Percentiles rank a stretch among this genome's conserved stretches.
Conservation (phyloP, 2,797 vertebrate genomes). For the Urophycis tenuis region DNA sequence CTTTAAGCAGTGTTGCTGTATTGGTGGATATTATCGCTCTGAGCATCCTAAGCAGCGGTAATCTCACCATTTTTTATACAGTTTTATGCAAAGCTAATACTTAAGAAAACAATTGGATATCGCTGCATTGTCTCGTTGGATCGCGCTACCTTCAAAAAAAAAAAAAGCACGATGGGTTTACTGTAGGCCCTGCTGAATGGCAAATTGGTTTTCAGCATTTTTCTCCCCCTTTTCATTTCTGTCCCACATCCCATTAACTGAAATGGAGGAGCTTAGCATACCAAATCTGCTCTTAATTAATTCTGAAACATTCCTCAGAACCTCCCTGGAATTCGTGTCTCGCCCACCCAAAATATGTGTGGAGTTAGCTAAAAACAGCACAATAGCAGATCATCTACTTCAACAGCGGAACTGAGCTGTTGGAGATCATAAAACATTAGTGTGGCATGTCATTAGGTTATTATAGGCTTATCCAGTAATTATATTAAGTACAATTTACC, state of each 20-base stretch:
- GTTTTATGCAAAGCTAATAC: constrained; percentile 14
- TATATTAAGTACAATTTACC: constrained; percentile 54
- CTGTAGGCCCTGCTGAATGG: constrained; percentile 44
- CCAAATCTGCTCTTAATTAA: constrained; percentile 67
- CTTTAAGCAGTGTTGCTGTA: neutral
- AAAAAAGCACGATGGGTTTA: constrained; percentile 22
- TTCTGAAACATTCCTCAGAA: constrained; percentile 62
- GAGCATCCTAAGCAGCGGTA: constrained; percentile 14
- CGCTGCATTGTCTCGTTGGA: constrained; percentile 34
- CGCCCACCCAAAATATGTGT: constrained; percentile 55
- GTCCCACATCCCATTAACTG: constrained; percentile 58
- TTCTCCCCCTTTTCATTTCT: constrained; percentile 45
- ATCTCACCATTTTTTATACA: constrained; percentile 6
- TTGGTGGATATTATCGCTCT: constrained; percentile 19
- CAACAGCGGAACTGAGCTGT: constrained; percentile 56
- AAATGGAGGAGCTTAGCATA: constrained; percentile 59
- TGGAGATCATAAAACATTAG: constrained; percentile 65
- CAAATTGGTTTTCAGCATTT: constrained; percentile 46
- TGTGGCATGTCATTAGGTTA: constrained; percentile 55
- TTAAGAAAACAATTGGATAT: constrained; percentile 35
- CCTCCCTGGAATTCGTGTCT: constrained; percentile 49
- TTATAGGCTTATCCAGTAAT: constrained; percentile 63
- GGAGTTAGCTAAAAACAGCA: constrained; percentile 46
- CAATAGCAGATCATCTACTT: constrained; percentile 58
- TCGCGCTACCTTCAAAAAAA: constrained; percentile 28